These are phyloP conservation scores for Venusia cambrica DNA, from an alignment of 2,888 invertebrate genomes.

Conservation along the genomic window DNA sequence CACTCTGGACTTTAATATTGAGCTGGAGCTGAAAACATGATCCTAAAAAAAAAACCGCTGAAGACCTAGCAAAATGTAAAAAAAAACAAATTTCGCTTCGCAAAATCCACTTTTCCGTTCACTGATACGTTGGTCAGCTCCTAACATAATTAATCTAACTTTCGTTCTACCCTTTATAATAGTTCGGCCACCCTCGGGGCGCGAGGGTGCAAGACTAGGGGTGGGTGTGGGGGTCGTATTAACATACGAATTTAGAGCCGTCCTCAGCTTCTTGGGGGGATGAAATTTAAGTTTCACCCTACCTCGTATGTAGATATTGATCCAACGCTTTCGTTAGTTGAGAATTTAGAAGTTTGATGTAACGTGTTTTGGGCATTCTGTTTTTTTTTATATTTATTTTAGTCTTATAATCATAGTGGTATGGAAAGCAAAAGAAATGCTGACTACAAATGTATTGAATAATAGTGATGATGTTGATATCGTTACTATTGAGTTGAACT, in stretches of 20 bases:
- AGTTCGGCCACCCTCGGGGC: slow-evolving; percentile 73
- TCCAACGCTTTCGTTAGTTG: slow-evolving; percentile 59
- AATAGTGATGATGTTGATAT: no score
- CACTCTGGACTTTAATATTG: no score
- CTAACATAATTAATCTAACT: slow-evolving; percentile 83
- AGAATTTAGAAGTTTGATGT: slow-evolving; percentile 33
- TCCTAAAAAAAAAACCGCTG: no score
- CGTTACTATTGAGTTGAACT: no score
- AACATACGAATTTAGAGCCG: slow-evolving; percentile 78
- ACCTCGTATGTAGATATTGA: no score
- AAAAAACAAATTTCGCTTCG: no score
- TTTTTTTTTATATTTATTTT: background rate
- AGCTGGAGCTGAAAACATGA: no score
- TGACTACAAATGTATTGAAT: no score
- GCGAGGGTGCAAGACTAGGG: slow-evolving; percentile 43
- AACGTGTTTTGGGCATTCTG: slow-evolving; percentile 23
- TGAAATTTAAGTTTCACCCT: slow-evolving; percentile 77
- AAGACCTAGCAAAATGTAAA: no score
- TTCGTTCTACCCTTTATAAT: slow-evolving; percentile 82
- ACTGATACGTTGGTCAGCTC: slow-evolving; percentile 70
- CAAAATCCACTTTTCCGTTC: slow-evolving; percentile 32
- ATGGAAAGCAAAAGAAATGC: no score
- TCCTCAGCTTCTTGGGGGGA: slow-evolving; percentile 70
- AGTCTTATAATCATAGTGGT: no score
- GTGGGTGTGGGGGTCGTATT: slow-evolving; percentile 53